phyloP scores from a whole-genome alignment of 2,797 vertebrate genomes.

The Crypturellus tataupa region DNA sequence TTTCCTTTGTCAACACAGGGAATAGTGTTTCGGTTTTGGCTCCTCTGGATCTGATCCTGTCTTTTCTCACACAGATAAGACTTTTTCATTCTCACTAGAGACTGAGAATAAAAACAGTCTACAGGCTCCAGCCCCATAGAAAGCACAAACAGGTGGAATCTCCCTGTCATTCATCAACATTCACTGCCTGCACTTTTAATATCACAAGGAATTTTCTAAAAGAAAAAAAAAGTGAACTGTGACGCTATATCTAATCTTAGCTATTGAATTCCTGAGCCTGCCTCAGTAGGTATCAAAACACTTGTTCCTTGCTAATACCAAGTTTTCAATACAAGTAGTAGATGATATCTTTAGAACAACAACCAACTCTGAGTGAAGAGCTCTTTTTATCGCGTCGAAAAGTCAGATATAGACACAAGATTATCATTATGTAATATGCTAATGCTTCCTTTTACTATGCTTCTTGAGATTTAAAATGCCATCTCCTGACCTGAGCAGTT shows the following conservation, averaged over 20 bases:
- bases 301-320: neutral
- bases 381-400: neutral
- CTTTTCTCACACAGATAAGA: neutral
- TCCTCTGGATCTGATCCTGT: neutral
- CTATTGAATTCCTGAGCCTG: neutral
- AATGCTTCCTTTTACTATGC: neutral
- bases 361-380: neutral
- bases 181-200: neutral
- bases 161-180: neutral
- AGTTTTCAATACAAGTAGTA: neutral
- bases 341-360: neutral
- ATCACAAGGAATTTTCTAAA: neutral
- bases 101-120: neutral
- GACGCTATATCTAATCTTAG: neutral
- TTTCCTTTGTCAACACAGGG: neutral
- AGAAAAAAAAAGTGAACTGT: neutral
- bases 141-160: neutral
- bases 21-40: neutral
- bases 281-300: neutral
- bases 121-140: neutral
- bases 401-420: neutral
- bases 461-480: neutral
- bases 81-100: neutral
- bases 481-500: neutral
- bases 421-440: neutral